A percentile compares a stretch with the other conserved stretches of the same genome.
phyloP scores from a whole-genome alignment of 2,888 invertebrate species.

The Arge pagana region DNA sequence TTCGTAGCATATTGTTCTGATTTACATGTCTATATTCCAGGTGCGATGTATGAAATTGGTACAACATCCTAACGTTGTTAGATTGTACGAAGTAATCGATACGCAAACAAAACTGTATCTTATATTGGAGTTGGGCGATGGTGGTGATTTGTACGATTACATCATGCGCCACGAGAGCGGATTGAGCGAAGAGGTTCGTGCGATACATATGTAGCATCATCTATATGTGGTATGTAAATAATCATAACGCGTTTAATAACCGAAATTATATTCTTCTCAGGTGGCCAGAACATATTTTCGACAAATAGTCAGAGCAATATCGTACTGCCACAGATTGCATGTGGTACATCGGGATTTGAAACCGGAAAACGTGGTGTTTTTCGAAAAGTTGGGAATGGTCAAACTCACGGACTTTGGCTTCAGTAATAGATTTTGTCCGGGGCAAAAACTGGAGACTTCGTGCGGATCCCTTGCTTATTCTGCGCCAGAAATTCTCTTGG shows the following conservation, averaged over 20 bases:
- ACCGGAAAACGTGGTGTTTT: conserved; percentile 99
- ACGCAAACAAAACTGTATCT: conserved; percentile 97
- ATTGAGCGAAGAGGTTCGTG: conserved; percentile 66
- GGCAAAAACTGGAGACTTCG: conserved; percentile 95
- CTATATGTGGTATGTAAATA: not conserved
- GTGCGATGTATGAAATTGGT: conserved; percentile 98
- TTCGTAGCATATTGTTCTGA: too few species aligned
- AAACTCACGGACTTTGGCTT: conserved; percentile 99
- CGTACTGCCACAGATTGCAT: conserved; percentile 93
- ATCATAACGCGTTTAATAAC: not conserved
- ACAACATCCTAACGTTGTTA: conserved; percentile 98
- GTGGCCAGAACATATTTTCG: conserved; percentile 91
- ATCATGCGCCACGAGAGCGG: conserved; percentile 95
- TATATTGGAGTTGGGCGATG: conserved; percentile 96
- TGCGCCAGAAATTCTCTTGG: conserved; percentile 97
- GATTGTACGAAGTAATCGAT: conserved; percentile 98
- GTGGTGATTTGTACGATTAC: conserved; percentile 98
- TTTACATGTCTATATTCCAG: conserved; percentile 61
- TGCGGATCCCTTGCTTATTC: conserved; percentile 99
- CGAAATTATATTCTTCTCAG: conserved; percentile 53
- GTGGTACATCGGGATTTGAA: conserved; percentile 92
- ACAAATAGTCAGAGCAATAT: conserved; percentile 96
- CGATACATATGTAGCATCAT: not conserved
- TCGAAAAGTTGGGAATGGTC: conserved; percentile 94
- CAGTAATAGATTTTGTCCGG: conserved; percentile 95